A percentile compares a stretch with the other conserved stretches of the same genome.
phyloP scores from a whole-genome alignment of 2,888 invertebrate genomes.

The Sceliomorpha sp. region DNA sequence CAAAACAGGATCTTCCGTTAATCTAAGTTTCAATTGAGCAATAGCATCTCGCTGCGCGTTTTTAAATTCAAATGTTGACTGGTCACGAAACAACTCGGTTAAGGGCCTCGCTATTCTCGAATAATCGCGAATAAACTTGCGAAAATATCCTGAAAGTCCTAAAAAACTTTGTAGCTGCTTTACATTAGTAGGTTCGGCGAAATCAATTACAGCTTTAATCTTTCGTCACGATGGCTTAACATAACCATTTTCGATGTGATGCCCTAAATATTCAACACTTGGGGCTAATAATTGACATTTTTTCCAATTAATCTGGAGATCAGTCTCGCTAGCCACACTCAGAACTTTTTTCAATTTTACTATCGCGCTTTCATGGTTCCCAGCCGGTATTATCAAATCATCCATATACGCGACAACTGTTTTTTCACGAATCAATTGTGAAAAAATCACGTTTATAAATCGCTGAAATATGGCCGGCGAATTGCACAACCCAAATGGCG shows the following conservation, averaged over 20 bases:
- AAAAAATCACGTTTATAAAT: conserved; percentile 51
- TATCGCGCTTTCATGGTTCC: conserved; percentile 26
- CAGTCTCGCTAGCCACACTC: conserved; percentile 37
- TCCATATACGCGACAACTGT: conserved; percentile 42
- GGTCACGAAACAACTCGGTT: too few species aligned
- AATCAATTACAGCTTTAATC: conserved; percentile 58
- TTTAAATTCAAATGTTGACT: too few species aligned
- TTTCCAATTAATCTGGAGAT: conserved; percentile 54
- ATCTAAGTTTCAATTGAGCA: too few species aligned
- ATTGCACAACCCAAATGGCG: conserved; percentile 64
- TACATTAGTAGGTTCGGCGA: conserved; percentile 61
- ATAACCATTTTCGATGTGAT: conserved; percentile 61
- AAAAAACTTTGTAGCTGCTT: conserved; percentile 67
- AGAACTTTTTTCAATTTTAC: conserved; percentile 43
- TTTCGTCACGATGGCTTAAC: conserved; percentile 63
- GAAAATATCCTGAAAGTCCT: conserved; percentile 70
- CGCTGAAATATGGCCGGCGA: conserved; percentile 57
- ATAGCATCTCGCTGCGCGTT: too few species aligned
- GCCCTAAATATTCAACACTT: conserved; percentile 62
- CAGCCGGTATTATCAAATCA: conserved; percentile 43
- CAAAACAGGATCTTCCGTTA: too few species aligned
- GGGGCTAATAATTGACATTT: conserved; percentile 52
- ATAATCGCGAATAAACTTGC: too few species aligned
- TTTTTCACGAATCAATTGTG: conserved; percentile 30
- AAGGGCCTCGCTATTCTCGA: too few species aligned